A percentile compares a stretch with the other conserved stretches of the same genome.
Conservation (phyloP, 2,113 vertebrate species). For the Silurus glanis region DNA sequence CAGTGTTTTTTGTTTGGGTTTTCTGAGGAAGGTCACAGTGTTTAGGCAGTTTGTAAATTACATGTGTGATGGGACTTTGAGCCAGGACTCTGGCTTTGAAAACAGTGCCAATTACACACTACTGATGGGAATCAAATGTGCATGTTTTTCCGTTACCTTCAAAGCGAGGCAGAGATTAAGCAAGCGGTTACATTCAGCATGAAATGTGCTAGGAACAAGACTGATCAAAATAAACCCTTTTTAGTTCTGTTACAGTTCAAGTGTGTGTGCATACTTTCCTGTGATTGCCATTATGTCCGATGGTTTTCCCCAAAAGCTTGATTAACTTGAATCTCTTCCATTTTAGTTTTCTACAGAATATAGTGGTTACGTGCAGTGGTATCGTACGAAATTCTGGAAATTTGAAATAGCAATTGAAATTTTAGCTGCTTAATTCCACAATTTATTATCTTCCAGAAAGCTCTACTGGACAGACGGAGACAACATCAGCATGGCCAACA, state of each 20-base stretch:
- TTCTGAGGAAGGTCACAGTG: not conserved
- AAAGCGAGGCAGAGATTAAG: not conserved
- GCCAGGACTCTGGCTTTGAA: not conserved
- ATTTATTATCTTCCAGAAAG: slow-evolving; percentile 72
- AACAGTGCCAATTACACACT: not conserved
- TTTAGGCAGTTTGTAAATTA: not conserved
- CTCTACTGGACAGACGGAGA: slow-evolving; percentile 96
- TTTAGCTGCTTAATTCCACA: not conserved
- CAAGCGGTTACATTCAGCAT: no score
- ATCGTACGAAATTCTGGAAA: no score
- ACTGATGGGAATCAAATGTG: slow-evolving; percentile 26
- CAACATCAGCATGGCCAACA: slow-evolving; percentile 92
- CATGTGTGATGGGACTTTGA: not conserved
- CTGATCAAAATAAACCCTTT: not conserved
- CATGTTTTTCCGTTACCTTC: slow-evolving; percentile 10
- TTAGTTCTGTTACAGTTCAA: no score
- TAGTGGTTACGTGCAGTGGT: no score
- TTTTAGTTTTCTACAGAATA: not conserved
- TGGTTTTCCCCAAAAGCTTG: not conserved
- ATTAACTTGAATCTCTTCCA: not conserved
- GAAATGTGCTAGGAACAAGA: not conserved
- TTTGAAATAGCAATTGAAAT: no score
- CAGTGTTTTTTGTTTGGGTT: not conserved
- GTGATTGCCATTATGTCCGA: not conserved
- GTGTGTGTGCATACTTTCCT: not conserved